phyloP scores from a whole-genome alignment of 1,140 invertebrate species.

The Pollicipes pollicipes region DNA sequence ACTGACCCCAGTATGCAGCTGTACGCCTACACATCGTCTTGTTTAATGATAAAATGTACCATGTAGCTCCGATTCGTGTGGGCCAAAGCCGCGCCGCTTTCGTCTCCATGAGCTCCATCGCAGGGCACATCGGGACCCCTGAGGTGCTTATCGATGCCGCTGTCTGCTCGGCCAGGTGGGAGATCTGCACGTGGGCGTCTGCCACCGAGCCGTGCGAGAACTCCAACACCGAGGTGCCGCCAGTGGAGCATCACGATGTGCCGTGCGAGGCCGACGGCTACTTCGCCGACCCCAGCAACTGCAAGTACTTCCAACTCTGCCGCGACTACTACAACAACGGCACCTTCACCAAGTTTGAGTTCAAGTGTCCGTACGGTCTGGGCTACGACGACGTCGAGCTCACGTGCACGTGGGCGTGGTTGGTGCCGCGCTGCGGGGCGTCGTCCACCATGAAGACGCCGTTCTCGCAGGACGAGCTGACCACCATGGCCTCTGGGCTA shows the following conservation, averaged over 20 bases:
- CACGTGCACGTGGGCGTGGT: constrained; percentile 64
- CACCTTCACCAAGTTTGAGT: constrained; percentile 51
- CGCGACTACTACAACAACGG: constrained; percentile 44
- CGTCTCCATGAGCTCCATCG: no score
- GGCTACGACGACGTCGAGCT: constrained; percentile 53
- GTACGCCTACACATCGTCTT: no score
- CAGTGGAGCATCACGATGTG: constrained; percentile 40
- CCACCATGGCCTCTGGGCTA: background rate
- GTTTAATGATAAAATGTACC: no score
- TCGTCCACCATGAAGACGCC: constrained; percentile 16
- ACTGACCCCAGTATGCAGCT: no score
- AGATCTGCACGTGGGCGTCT: constrained; percentile 65
- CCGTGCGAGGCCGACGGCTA: constrained; percentile 36
- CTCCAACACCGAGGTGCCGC: constrained; percentile 37
- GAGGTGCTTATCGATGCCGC: no score
- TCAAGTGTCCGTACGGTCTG: constrained; percentile 61
- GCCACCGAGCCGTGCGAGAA: constrained; percentile 42
- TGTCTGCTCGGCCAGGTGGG: constrained; percentile 28
- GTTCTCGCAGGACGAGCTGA: background rate
- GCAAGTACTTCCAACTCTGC: constrained; percentile 70
- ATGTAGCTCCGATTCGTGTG: no score
- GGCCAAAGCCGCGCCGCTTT: no score
- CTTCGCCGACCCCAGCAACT: constrained; percentile 63
- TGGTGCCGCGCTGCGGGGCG: constrained; percentile 44
- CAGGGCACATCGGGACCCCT: no score